These are phyloP conservation scores for Malthinus seriepunctatus DNA, from an alignment of 2,888 invertebrate species.

Conservation along the genomic window DNA sequence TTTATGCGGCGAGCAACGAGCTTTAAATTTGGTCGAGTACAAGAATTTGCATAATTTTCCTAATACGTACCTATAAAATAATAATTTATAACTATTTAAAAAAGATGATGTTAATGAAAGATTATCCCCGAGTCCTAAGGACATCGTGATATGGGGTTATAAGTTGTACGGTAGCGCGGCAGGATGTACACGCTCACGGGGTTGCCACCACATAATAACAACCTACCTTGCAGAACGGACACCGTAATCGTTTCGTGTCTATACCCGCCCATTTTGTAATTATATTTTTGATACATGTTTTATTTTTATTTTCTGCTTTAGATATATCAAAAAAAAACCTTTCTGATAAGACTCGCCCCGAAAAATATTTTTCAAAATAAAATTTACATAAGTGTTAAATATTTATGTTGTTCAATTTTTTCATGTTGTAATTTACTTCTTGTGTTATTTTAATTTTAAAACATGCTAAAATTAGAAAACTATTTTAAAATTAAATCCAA, in stretches of 20 bases:
- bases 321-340: conserved; percentile 15
- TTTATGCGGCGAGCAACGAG: too few relatives aligned
- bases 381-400: conserved; percentile 1
- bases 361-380: not conserved
- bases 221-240: conserved; percentile 46
- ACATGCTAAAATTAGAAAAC: too few relatives aligned
- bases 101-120: not conserved
- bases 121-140: conserved; percentile 6
- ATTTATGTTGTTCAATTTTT: conserved; percentile 1
- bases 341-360: conserved; percentile 11
- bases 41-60: too few relatives aligned
- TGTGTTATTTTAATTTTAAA: not conserved
- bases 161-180: conserved; percentile 40
- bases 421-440: not conserved
- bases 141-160: conserved; percentile 8
- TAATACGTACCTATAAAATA: too few relatives aligned
- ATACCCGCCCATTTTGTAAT: conserved; percentile 54
- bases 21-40: too few relatives aligned
- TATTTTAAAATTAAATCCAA: too few relatives aligned
- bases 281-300: conserved; percentile 51
- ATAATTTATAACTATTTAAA: not conserved
- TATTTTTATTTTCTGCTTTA: conserved; percentile 19
- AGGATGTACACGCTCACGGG: conserved; percentile 48
- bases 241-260: conserved; percentile 53
- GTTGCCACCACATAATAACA: conserved; percentile 55